A percentile compares a stretch with the other conserved stretches of the same genome.
Evolutionary conservation across 35 echinoderm and acorn worm species (phyloP).

Genomic region (Heliocidaris erythrogramma): DNA sequence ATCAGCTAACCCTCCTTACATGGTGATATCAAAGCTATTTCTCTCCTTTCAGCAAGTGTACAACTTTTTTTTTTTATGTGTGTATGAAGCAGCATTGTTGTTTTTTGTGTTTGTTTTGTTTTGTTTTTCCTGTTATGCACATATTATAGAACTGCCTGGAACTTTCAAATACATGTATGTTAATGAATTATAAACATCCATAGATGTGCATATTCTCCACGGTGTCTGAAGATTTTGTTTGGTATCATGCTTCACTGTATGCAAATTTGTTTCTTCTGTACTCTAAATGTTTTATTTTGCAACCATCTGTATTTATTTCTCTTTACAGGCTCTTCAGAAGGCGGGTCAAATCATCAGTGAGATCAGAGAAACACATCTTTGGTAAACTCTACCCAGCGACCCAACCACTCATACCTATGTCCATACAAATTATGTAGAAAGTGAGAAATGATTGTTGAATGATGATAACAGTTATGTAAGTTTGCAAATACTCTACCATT

Average conservation of each 20-base stretch:
- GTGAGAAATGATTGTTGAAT: neutral
- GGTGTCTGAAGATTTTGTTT: neutral
- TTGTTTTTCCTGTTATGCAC: too few relatives aligned
- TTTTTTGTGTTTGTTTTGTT: too few relatives aligned
- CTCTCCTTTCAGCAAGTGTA: too few relatives aligned
- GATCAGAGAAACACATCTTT: conserved; percentile 88
- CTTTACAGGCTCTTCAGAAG: conserved; percentile 84
- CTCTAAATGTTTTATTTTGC: neutral
- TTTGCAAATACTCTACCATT: neutral
- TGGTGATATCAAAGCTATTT: too few relatives aligned
- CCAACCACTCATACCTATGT: neutral
- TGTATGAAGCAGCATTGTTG: too few relatives aligned
- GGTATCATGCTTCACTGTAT: neutral
- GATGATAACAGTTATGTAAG: neutral
- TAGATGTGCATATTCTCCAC: neutral
- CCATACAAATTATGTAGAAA: neutral
- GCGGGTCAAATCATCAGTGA: conserved; percentile 89
- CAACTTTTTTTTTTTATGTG: too few relatives aligned
- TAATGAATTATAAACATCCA: neutral
- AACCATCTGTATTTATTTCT: conserved; percentile 37
- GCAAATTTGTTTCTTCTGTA: neutral
- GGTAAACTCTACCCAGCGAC: conserved; percentile 43
- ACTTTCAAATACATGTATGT: too few relatives aligned
- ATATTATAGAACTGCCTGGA: too few relatives aligned
- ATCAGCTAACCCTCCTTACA: too few relatives aligned